These are phyloP conservation scores for Pampus argenteus DNA, from an alignment of 2,797 vertebrate genomes.

Conservation along the genomic window DNA sequence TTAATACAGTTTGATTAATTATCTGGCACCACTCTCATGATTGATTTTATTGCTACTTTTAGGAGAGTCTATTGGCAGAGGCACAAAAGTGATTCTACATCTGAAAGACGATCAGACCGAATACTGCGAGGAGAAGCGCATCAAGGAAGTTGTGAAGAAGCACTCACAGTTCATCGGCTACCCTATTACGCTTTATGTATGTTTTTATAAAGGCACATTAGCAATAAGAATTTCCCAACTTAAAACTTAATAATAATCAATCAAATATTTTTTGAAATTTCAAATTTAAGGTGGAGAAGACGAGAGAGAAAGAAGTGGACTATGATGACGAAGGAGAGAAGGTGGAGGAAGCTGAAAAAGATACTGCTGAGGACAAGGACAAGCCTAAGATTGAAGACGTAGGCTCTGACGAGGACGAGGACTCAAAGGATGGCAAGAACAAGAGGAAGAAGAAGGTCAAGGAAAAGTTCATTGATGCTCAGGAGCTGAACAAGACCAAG, in stretches of 20 bases:
- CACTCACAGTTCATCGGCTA: constrained; percentile 98
- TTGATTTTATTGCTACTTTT: constrained; percentile 28
- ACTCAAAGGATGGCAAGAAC: constrained; percentile 90
- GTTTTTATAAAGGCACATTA: constrained; percentile 62
- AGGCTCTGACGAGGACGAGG: constrained; percentile 89
- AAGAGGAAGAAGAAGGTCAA: constrained; percentile 98
- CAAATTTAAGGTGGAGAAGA: constrained; percentile 87
- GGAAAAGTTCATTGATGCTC: constrained; percentile 84
- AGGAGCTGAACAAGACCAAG: constrained; percentile 95
- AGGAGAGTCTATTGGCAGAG: constrained; percentile 92
- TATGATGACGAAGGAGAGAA: constrained; percentile 84
- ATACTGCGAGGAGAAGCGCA: constrained; percentile 90
- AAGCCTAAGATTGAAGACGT: constrained; percentile 85
- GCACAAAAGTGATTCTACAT: constrained; percentile 92
- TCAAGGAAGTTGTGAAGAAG: constrained; percentile 96
- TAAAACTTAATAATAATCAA: background rate
- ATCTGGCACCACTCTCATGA: background rate
- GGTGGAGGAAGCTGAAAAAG: constrained; percentile 86
- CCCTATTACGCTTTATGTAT: constrained; percentile 93
- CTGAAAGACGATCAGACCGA: constrained; percentile 96
- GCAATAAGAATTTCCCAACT: background rate
- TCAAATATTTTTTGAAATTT: too few relatives aligned
- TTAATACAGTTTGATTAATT: background rate
- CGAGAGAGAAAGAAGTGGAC: constrained; percentile 87
- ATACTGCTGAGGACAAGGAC: constrained; percentile 78